Conservation (phyloP, 2,888 invertebrate genomes). For the Galeruca laticollis region DNA sequence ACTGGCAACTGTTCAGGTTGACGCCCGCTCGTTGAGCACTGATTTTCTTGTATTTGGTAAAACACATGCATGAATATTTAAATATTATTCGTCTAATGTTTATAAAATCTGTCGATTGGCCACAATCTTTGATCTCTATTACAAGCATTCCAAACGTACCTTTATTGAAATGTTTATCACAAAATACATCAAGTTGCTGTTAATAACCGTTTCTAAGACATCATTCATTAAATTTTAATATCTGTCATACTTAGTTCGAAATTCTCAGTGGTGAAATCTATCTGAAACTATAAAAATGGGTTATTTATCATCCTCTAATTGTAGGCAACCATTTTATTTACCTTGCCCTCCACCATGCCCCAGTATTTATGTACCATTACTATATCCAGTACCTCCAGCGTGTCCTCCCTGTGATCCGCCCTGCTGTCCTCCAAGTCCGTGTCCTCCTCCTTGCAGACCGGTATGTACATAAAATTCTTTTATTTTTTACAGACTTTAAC, state of each 20-base stretch:
- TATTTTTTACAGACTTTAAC: too few relatives aligned
- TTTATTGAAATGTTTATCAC: background rate
- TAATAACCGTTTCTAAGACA: background rate
- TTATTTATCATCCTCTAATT: background rate
- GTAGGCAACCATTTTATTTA: constrained; percentile 5
- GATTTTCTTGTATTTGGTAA: too few relatives aligned
- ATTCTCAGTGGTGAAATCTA: background rate
- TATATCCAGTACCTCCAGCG: background rate
- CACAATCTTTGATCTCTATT: background rate
- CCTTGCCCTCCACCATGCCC: constrained; percentile 7
- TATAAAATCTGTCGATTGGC: too few relatives aligned
- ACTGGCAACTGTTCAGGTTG: too few relatives aligned
- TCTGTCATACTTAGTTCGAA: background rate
- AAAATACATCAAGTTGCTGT: constrained; percentile 1
- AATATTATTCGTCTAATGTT: too few relatives aligned
- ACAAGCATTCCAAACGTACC: background rate
- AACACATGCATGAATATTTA: too few relatives aligned
- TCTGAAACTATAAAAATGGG: constrained; percentile 15
- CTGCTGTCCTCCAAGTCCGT: constrained; percentile 43
- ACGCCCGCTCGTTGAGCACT: too few relatives aligned
- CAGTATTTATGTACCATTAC: constrained; percentile 13
- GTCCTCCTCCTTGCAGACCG: constrained; percentile 44
- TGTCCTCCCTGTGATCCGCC: constrained; percentile 7
- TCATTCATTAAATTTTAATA: background rate
- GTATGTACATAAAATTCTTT: background rate